Base-by-base conservation (phyloP, 37 sponge, comb jelly and placozoan genomes). In the Cladorhizidae sp. region DNA sequence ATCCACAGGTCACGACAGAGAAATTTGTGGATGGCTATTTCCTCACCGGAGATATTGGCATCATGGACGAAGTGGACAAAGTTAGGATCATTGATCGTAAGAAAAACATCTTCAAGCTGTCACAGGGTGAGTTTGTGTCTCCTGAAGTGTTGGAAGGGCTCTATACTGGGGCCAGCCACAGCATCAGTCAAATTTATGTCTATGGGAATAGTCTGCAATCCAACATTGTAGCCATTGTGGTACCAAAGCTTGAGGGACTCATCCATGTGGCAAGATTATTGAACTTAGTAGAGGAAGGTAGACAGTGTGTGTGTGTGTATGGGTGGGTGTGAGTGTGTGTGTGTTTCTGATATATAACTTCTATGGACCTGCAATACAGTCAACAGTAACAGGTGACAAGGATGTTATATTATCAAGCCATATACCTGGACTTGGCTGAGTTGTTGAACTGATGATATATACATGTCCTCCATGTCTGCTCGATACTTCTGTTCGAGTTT, bases 41-140 rank as follows among this genome's bases (percentile, higher is more conserved):
- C 65, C 75, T 67, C 21, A 89, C 89, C 20, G 89, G 89, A 2
- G 89, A 89, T 58, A 89, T 89, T 79, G 89, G 75, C 5, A 71
- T 59, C 51, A 61, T 43, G 69, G 74, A 79, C 14, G 12, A 36
- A n/a, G 22, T 12, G 56, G 85, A 59, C 22, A n/a, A 83, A 15
- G 49, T 72, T 22, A 29, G n/a, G 11, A 70, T 78, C 15, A 78
- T 78, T 55, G 75, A 74, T 58, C 74, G 89, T 0, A 83, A 78
- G 75, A 89, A 89, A 75, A 89, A 89, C 38, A 50, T 89, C 40
- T 89, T 89, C 80, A 89, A 89, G 36, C 75, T 89, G 58, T 64
- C 89, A 1, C 89, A 89, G 67, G 89, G 89, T n/a, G 88, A 88
- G 73, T 88, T 88, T 81, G 82, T 88, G 41, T 76, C 88, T 3